Evolutionary conservation across 1,140 invertebrate species (phyloP), one percentile per base, ranked within the genome.

Genomic region (Tribolium madens): DNA sequence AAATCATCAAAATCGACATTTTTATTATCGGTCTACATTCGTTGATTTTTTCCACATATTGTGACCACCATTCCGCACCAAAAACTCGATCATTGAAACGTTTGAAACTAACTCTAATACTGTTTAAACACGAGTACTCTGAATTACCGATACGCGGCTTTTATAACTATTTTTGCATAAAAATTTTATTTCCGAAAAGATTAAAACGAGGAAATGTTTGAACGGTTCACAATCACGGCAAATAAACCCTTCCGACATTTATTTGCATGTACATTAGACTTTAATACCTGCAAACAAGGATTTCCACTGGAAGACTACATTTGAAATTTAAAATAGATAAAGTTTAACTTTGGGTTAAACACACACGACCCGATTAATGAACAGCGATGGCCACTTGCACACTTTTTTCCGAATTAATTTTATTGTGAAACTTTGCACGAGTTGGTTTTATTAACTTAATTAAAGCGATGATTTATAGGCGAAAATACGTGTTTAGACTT

Each of bases 291-390:
- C 57, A 64, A 64, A 64, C 57, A 64, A 64, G 57, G 26, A 33
- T 64, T 21, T 57, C 10, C 57, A 64, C 7, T 14, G 21, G 21
- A 64, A 64, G 26, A 33, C n/a, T 64, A 21, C 26, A 64, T 64
- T 64, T 64, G 26, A 64, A 64, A 64, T 64, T 64, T 64, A 64
- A 64, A 64, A 64, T 33, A 64, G 57, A 64, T 64, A 64, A 64
- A 64, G 21, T 64, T 33, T 12, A 12, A 64, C 21, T 64, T 64
- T 50, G 10, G 57, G 57, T 64, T 10, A 9, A 17, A 57, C 5
- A 57, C 17, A 21, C 52, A 17, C 17, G 17, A 14, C 21, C 26
- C 31, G 21, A 33, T 31, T 64, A 33, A 26, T 26, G 21, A 26
- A 26, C 6, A 36, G 26, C 57, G n/a, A 64, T 64, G 21, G 31